Conservation (phyloP, 2,113 vertebrate genomes). For the Perccottus glenii region DNA sequence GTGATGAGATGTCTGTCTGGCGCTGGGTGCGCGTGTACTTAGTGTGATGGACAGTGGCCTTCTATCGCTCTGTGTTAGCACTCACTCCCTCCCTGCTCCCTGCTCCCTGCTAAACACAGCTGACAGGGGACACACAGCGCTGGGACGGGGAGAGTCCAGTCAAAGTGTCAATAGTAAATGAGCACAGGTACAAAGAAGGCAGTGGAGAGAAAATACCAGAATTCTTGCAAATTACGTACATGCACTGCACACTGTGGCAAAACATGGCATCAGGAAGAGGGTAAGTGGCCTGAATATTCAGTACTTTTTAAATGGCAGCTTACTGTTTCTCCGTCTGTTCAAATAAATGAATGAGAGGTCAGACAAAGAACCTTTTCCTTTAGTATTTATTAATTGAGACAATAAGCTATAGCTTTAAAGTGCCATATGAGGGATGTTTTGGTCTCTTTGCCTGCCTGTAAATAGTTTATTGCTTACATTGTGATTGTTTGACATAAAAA, state of each 20-base stretch:
- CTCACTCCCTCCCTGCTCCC: slow-evolving; percentile 36
- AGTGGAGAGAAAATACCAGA: neutral
- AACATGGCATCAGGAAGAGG: slow-evolving; percentile 57
- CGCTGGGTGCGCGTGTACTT: slow-evolving; percentile 40
- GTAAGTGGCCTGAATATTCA: slow-evolving; percentile 64
- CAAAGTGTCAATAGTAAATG: slow-evolving; percentile 24
- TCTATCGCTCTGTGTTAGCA: slow-evolving; percentile 64
- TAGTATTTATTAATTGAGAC: too few relatives aligned
- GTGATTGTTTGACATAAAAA: too few relatives aligned
- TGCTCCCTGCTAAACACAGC: slow-evolving; percentile 56
- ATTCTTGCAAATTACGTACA: neutral
- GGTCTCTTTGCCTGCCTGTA: too few relatives aligned
- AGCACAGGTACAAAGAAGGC: slow-evolving; percentile 16
- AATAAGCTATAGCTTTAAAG: too few relatives aligned
- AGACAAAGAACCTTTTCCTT: too few relatives aligned
- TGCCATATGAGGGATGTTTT: too few relatives aligned
- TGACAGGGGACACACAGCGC: slow-evolving; percentile 54
- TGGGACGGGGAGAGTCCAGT: slow-evolving; percentile 27
- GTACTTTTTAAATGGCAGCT: neutral
- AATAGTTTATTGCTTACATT: too few relatives aligned
- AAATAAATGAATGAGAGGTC: too few relatives aligned
- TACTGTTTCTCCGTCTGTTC: too few relatives aligned
- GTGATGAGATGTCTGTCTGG: slow-evolving; percentile 37
- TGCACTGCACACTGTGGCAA: slow-evolving; percentile 32
- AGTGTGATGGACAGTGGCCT: slow-evolving; percentile 65